Percentiles rank a stretch among this genome's conserved stretches.
Evolutionary conservation across 92 coral and sea anemone genomes (phyloP).

Genomic region (Zoanthus sansibaricus): DNA sequence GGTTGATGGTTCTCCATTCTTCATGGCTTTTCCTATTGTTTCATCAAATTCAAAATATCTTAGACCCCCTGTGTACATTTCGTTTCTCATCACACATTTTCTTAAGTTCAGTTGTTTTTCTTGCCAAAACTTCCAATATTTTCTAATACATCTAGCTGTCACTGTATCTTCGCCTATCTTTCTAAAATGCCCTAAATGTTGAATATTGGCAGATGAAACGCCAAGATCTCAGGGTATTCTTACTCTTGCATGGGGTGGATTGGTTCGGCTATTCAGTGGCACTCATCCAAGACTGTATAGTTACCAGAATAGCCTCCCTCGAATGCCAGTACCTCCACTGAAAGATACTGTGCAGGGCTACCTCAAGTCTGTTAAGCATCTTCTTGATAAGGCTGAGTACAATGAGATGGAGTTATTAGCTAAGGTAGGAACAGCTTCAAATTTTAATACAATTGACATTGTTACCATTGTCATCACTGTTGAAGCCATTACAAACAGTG

Average conservation of each 20-base stretch:
- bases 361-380: constrained; percentile 80
- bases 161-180: no score
- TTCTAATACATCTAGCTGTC: no score
- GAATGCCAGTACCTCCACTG: constrained; percentile 94
- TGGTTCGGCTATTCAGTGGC: constrained; percentile 88
- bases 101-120: no score
- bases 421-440: constrained; percentile 56
- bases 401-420: constrained; percentile 87
- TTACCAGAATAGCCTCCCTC: constrained; percentile 95
- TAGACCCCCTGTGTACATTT: no score
- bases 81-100: no score
- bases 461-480: no score
- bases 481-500: no score
- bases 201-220: constrained; percentile 72
- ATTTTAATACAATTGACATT: no score
- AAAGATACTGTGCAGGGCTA: constrained; percentile 82
- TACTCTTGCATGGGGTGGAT: constrained; percentile 88
- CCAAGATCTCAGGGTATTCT: constrained; percentile 92
- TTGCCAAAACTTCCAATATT: no score
- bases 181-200: background rate
- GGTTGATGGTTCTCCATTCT: no score
- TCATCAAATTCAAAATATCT: no score
- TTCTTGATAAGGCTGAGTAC: constrained; percentile 76
- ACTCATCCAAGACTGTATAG: constrained; percentile 88
- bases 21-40: no score